Percentiles rank a stretch among this genome's conserved stretches.
These are phyloP conservation scores for Shinisaurus crocodilurus DNA, from an alignment of 2,113 vertebrate species.

Conservation along the genomic window DNA sequence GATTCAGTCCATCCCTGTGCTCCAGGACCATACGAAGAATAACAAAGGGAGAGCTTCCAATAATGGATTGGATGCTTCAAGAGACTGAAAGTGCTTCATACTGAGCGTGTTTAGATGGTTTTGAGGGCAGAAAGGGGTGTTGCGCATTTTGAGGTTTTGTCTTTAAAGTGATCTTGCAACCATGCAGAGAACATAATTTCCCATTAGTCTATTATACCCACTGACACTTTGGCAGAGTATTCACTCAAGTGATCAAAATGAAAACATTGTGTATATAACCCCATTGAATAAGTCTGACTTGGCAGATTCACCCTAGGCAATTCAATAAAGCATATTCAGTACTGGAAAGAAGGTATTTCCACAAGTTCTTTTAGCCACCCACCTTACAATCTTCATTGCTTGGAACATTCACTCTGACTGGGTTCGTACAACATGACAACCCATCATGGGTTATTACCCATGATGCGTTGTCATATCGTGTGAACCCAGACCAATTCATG, in stretches of 20 bases:
- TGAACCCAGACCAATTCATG: too few species aligned
- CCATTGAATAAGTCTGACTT: rapidly evolving
- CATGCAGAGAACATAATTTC: conserved; percentile 16
- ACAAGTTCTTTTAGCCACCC: neutral
- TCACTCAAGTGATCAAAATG: rapidly evolving
- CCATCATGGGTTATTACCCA: too few species aligned
- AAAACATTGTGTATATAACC: neutral
- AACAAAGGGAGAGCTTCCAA: neutral
- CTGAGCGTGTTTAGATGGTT: conserved; percentile 16
- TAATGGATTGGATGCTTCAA: conserved; percentile 10
- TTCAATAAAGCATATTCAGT: rapidly evolving
- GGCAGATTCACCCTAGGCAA: neutral
- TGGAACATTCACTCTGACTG: neutral
- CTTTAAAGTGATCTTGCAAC: neutral
- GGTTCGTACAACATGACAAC: too few species aligned
- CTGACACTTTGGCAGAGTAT: neutral
- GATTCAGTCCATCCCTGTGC: neutral
- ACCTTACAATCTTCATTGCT: neutral
- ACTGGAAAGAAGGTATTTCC: neutral
- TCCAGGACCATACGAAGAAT: conserved; percentile 25
- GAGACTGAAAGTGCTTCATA: conserved; percentile 27
- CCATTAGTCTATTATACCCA: conserved; percentile 12
- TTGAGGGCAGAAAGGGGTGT: neutral
- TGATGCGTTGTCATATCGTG: too few species aligned
- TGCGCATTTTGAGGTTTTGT: neutral